Base-by-base conservation (phyloP, 2,797 vertebrate species). In the Anniella stebbinsi region DNA sequence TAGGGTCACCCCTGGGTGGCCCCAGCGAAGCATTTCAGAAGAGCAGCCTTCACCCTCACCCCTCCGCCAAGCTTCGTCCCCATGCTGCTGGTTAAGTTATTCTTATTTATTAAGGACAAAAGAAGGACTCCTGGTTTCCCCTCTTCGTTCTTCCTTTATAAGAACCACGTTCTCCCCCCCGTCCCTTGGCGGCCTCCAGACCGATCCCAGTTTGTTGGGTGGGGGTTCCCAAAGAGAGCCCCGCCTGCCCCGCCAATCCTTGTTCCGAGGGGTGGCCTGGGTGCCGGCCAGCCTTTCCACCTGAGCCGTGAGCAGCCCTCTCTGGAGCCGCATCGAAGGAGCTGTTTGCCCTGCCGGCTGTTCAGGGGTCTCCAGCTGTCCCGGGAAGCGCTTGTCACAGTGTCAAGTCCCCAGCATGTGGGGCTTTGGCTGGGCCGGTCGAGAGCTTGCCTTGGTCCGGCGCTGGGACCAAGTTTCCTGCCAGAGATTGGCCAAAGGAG, bases 21-120 rank as follows among this genome's bases (percentile, higher is more conserved):
- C 81, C 63, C 76, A 80, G 54, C 72, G 2, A 23, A 89, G 57
- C 80, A 83, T 66, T n/a, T 30, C 30, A 13, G n/a, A 86, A 2
- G 1, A 0, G 51, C 41, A 54, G 60, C 51, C 87, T 9, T 13
- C 6, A 51, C 63, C 67, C 48, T 45, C 80, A 25, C 17, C 18
- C 7, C 45, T 41, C 73, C n/a, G 2, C 54, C 80, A 8, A 0
- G 23, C 0, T 10, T n/a, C 12, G 23, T n/a, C 38, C 45, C 51
- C 33, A 1, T 48, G 66, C 60, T 33, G 87, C 73, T 0, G 88
- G 90, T 93, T 92, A 83, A 93, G 84, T 86, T 93, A 94, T 94
- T 95, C 95, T 93, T 96, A 96, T 96, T 82, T 86, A 89, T 94
- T 93, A 41, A 28, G 70, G 30, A 45, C 18, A 4, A 66, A 38